Base-by-base conservation (phyloP, 2,113 vertebrate species). In the Solea solea region DNA sequence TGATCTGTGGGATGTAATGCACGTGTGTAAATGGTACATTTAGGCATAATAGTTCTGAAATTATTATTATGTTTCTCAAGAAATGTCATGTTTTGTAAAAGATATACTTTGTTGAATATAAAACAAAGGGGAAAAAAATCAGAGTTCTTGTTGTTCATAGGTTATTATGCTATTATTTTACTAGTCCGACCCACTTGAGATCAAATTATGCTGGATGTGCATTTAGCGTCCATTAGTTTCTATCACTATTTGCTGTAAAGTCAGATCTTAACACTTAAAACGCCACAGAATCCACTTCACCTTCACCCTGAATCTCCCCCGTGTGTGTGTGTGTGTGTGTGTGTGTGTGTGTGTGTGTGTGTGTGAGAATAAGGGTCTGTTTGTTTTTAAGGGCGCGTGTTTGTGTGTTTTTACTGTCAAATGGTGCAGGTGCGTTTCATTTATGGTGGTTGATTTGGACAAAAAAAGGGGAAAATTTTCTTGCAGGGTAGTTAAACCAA, bases 361-460 rank as follows among this genome's bases (percentile, higher is more conserved):
- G 44, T 59, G 27, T 55, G 61, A 66, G 34, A 34, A 34, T 34
- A 34, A 4, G 34, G 34, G 34, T 34, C 5, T 34, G 34, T 34
- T 34, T 34, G 34, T 34, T 34, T 34, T 34, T 4, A 34, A 34
- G 34, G 5, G 2, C 41, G 69, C 52, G 12, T 73, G 72, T 67
- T 54, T 46, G 52, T 28, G 57, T 64, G 27, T 21, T 62, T 48
- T 67, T 40, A 3, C 1, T 40, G 64, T 79, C 75, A 61, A 69
- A 83, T 54, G 56, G 57, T 77, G 73, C 34, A 58, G 69, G 66
- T 44, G 74, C 11, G 53, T 71, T 79, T 74, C 10, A 46, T 72
- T 48, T 62, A 34, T 48, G 16, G 11, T 50, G 4, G 46, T 77
- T 49, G 34, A 12, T 62, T 66, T 45, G 39, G 1, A 14, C 14